Evolutionary conservation across 2,888 invertebrate genomes (phyloP).

Genomic region (Melinopterus prodromus): DNA sequence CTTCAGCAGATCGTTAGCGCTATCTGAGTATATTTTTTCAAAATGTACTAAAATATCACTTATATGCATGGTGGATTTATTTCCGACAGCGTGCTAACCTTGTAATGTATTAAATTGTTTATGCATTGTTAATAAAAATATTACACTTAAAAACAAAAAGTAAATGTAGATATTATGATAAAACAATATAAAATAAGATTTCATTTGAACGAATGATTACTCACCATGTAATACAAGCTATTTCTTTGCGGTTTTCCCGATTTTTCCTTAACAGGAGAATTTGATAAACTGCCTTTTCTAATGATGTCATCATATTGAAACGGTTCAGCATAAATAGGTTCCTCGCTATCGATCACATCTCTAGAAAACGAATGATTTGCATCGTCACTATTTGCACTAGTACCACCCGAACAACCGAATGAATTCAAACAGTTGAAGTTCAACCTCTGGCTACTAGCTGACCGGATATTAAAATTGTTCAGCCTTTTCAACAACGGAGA

Average conservation of each 20-base stretch:
- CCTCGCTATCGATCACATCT: constrained; percentile 11
- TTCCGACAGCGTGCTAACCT: too few species aligned
- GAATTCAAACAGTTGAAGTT: constrained; percentile 59
- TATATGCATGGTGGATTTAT: too few species aligned
- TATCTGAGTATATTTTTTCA: too few species aligned
- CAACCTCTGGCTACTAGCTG: constrained; percentile 41
- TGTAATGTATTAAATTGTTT: too few species aligned
- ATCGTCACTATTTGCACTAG: constrained; percentile 55
- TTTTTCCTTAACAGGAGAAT: constrained; percentile 39
- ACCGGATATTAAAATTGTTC: constrained; percentile 34
- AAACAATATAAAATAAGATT: constrained; percentile 12
- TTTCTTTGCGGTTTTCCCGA: constrained; percentile 49
- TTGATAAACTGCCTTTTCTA: constrained; percentile 24
- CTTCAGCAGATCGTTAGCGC: too few species aligned
- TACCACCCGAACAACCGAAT: constrained; percentile 52
- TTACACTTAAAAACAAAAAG: too few species aligned
- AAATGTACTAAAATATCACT: too few species aligned
- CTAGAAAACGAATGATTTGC: constrained; percentile 52
- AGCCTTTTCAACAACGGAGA: constrained; percentile 31
- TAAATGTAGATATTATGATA: too few species aligned
- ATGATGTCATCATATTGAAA: constrained; percentile 52
- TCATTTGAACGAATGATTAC: constrained; percentile 38
- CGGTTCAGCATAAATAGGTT: constrained; percentile 71
- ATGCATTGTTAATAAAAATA: too few species aligned
- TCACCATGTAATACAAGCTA: constrained; percentile 63